phyloP scores from a whole-genome alignment of 2,113 vertebrate species.

The Canis aureus region DNA sequence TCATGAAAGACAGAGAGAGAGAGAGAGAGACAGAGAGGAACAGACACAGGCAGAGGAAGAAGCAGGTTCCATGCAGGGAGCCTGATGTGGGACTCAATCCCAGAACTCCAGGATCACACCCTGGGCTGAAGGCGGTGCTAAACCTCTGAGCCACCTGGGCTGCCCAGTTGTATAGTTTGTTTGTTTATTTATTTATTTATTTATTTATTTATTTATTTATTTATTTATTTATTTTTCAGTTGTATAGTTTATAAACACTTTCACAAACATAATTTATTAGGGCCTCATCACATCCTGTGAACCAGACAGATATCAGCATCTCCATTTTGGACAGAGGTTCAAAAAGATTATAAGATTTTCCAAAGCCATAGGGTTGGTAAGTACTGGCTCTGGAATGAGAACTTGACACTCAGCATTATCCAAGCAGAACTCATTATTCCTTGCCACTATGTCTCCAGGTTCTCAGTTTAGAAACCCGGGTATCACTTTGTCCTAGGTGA shows the following conservation, averaged over 20 bases:
- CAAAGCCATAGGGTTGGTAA: background rate
- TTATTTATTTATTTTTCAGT: too few relatives aligned
- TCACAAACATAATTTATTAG: background rate
- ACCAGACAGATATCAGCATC: background rate
- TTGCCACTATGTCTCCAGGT: background rate
- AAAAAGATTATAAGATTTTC: background rate
- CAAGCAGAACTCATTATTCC: background rate
- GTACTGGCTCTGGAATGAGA: background rate
- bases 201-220: too few relatives aligned
- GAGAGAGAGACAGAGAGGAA: too few relatives aligned
- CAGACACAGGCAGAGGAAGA: too few relatives aligned
- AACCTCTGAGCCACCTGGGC: too few relatives aligned
- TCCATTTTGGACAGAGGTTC: background rate
- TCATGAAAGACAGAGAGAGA: too few relatives aligned
- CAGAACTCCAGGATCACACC: too few relatives aligned
- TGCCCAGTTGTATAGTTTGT: too few relatives aligned
- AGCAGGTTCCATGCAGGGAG: too few relatives aligned
- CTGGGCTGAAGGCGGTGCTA: too few relatives aligned
- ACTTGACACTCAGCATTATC: background rate
- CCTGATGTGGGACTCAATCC: too few relatives aligned
- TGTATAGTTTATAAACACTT: background rate
- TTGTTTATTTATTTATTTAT: too few relatives aligned
- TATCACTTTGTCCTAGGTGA: background rate
- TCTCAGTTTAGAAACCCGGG: background rate
- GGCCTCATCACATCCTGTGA: background rate